phyloP scores from a whole-genome alignment of 2,797 vertebrate species.

The Naso thynnoides region DNA sequence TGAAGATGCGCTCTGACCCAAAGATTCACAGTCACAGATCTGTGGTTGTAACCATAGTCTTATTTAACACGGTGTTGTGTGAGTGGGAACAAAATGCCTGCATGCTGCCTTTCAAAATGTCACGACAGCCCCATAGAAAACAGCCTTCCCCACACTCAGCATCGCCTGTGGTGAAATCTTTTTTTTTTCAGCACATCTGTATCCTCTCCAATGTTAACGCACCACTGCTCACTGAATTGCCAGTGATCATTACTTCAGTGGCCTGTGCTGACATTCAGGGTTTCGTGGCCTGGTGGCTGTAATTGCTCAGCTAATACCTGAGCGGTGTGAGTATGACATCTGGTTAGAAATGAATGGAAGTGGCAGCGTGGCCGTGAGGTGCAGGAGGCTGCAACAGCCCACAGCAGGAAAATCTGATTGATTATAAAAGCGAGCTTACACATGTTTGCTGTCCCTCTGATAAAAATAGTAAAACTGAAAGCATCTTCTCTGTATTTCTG shows the following conservation, averaged over 20 bases:
- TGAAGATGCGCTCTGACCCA: slow-evolving; percentile 42
- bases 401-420: not conserved
- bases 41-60: not conserved
- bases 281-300: slow-evolving; percentile 1
- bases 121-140: slow-evolving; percentile 48
- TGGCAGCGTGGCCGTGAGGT: not conserved
- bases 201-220: slow-evolving; percentile 54
- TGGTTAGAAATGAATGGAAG: not conserved
- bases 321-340: not conserved
- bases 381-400: not conserved
- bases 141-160: slow-evolving; percentile 26
- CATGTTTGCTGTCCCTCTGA: not conserved
- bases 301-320: slow-evolving; percentile 14
- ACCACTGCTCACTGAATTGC: slow-evolving; percentile 51
- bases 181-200: slow-evolving; percentile 61
- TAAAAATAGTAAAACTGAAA: not conserved
- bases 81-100: slow-evolving; percentile 20
- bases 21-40: slow-evolving; percentile 6
- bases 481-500: not conserved
- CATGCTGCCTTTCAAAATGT: slow-evolving; percentile 60
- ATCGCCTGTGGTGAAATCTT: slow-evolving; percentile 53
- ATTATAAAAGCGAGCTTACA: not conserved
- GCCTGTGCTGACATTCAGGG: slow-evolving; percentile 33
- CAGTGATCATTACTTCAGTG: slow-evolving; percentile 46
- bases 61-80: slow-evolving; percentile 11